Evolutionary conservation across 2,888 invertebrate species (phyloP), one percentile per base, ranked within the genome.

Genomic region (Fragum sueziense): DNA sequence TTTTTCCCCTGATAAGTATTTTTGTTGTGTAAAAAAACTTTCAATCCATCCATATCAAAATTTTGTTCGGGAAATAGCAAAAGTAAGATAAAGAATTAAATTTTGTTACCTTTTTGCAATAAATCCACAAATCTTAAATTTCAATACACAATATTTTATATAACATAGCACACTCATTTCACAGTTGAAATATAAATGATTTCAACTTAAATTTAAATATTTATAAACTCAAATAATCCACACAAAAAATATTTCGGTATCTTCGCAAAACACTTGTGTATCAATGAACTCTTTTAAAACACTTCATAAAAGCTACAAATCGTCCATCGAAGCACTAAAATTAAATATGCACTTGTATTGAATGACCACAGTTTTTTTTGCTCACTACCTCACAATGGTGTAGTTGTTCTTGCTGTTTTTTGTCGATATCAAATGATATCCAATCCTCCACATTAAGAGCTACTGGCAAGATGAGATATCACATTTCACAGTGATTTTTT

Each of bases 321-420:
- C 34, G 33, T 62, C 22, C 33, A 17, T 25, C 25, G 65, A 65
- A 65, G 41, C 65, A 65, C 65, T 65, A 65, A n/a, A n/a, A n/a
- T n/a, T n/a, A n/a, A 65, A 37, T 65, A 65, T 65, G 65, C 65
- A 65, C 65, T 65, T 14, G 41, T 65, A 65, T 65, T 25, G 25
- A 41, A 27, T 65, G 41, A 41, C 65, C 41, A 33, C 41, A 17
- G 7, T 14, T 65, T 65, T 27, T 31, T n/a, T 47, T 9, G 22
- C 41, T 41, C 65, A 22, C 20, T 61, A 61, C 17, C 31, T 27
- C 22, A 65, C 65, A 65, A 65, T 65, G 65, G 65, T 22, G 25
- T n/a, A 22, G 34, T 65, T 65, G 65, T 65, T 65, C 25, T 65
- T 25, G 22, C 65, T 41, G 65, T 41, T 65, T 41, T 65, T 14